Evolutionary conservation across 2,797 vertebrate species (phyloP).

Genomic region (Serranus cabrilla): DNA sequence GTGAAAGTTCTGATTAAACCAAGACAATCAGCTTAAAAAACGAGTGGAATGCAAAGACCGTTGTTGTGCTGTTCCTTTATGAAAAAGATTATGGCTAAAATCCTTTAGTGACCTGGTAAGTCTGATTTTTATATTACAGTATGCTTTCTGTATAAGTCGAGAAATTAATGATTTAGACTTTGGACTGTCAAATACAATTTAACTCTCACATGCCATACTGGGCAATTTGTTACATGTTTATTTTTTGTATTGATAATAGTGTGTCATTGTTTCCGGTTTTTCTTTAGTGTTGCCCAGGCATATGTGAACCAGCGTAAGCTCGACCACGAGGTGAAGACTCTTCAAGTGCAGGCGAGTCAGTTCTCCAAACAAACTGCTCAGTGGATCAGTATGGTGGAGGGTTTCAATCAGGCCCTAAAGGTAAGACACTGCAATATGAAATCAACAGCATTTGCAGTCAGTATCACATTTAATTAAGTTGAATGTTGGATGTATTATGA

Average conservation of each 20-base stretch:
- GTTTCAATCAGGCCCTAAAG: slow-evolving; percentile 97
- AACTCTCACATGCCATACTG: not conserved
- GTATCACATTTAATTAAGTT: not conserved
- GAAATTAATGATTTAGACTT: not conserved
- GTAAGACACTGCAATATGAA: slow-evolving; percentile 70
- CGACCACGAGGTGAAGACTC: slow-evolving; percentile 96
- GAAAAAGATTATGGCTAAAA: slow-evolving; percentile 43
- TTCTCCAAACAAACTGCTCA: slow-evolving; percentile 97
- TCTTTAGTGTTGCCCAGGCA: slow-evolving; percentile 92
- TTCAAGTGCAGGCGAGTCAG: slow-evolving; percentile 94
- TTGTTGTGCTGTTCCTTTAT: slow-evolving; percentile 35
- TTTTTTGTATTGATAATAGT: not conserved
- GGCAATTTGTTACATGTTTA: not conserved
- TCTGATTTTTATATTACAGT: slow-evolving; percentile 3
- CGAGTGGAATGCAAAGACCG: slow-evolving; percentile 27
- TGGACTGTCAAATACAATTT: not conserved
- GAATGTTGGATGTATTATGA: not conserved
- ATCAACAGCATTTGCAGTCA: not conserved
- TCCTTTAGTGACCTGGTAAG: slow-evolving; percentile 6
- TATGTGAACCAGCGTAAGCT: slow-evolving; percentile 97
- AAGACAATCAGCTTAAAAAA: slow-evolving; percentile 64
- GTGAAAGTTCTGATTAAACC: slow-evolving; percentile 57
- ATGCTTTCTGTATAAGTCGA: not conserved
- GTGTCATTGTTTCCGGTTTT: slow-evolving; percentile 16
- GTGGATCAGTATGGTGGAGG: slow-evolving; percentile 97